A percentile compares a stretch with the other conserved stretches of the same genome.
Conservation (phyloP, 2,888 invertebrate genomes). For the Nomada fucata region DNA sequence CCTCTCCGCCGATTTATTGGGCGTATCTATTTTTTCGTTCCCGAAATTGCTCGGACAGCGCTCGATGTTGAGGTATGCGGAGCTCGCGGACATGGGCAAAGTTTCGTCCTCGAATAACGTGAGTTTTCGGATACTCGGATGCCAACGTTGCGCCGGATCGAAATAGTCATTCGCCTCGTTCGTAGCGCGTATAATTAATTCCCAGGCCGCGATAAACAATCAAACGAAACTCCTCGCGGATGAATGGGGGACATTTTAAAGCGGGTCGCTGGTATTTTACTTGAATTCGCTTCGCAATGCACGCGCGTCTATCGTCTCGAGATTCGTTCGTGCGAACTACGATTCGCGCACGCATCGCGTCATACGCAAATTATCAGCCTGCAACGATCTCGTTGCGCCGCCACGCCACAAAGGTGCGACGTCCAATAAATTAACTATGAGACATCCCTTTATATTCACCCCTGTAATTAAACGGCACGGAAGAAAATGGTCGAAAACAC, state of each 20-base stretch:
- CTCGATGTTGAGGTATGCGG: background rate
- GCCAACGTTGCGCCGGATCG: background rate
- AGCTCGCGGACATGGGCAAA: background rate
- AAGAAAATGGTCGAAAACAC: conserved; percentile 18
- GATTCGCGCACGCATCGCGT: background rate
- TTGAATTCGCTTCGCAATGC: background rate
- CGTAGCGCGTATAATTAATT: background rate
- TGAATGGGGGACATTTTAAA: background rate
- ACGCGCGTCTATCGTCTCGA: background rate
- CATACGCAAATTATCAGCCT: conserved; percentile 47
- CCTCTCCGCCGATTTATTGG: background rate
- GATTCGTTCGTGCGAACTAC: conserved; percentile 18
- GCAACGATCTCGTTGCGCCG: conserved; percentile 48
- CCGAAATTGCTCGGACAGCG: background rate
- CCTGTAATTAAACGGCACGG: conserved; percentile 40
- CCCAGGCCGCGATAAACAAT: background rate
- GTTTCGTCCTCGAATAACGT: background rate
- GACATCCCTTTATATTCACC: conserved; percentile 32
- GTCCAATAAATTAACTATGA: conserved; percentile 40
- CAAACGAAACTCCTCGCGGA: background rate
- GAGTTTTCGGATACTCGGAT: background rate
- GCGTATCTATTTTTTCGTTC: background rate
- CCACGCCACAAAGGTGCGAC: conserved; percentile 28
- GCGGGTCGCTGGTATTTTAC: background rate
- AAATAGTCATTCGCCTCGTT: too few species aligned